Evolutionary conservation across 2,797 vertebrate species (phyloP).

Genomic region (Rhinatrema bivittatum): DNA sequence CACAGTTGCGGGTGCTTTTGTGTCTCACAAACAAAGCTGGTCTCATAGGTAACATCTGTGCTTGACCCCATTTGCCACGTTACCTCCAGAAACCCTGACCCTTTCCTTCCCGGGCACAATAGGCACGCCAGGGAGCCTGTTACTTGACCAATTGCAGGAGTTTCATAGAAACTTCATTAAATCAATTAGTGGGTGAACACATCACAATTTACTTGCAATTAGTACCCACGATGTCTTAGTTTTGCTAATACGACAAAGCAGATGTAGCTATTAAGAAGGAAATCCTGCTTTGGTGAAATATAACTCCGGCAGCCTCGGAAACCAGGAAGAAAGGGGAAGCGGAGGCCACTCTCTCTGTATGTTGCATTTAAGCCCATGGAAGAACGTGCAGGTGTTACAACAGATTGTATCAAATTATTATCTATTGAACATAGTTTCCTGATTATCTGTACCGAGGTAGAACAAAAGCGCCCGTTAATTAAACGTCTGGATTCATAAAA

Average conservation of each 20-base stretch:
- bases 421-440: slow-evolving; percentile 29
- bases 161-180: slow-evolving; percentile 60
- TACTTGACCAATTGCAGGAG: slow-evolving; percentile 44
- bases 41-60: slow-evolving; percentile 32
- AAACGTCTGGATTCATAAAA: slow-evolving; percentile 27
- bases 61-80: slow-evolving; percentile 4
- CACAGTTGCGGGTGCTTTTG: slow-evolving; percentile 1
- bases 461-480: slow-evolving; percentile 37
- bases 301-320: slow-evolving; percentile 31
- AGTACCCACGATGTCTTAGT: slow-evolving; percentile 54
- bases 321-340: slow-evolving; percentile 9
- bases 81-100: slow-evolving; percentile 14
- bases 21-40: background rate
- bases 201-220: slow-evolving; percentile 59
- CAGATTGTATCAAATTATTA: slow-evolving; percentile 36
- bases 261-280: slow-evolving; percentile 52
- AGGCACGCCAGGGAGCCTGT: slow-evolving; percentile 42
- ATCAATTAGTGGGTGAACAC: slow-evolving; percentile 57
- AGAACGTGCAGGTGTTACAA: slow-evolving; percentile 30
- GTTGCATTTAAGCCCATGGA: slow-evolving; percentile 20
- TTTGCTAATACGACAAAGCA: slow-evolving; percentile 51
- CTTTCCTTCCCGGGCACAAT: slow-evolving; percentile 36
- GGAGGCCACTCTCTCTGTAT: slow-evolving; percentile 24
- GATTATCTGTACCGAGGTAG: slow-evolving; percentile 28
- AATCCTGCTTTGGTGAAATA: slow-evolving; percentile 43